A percentile compares a stretch with the other conserved stretches of the same genome.
Conservation (phyloP, 2,888 invertebrate genomes). For the Callosobruchus maculatus region DNA sequence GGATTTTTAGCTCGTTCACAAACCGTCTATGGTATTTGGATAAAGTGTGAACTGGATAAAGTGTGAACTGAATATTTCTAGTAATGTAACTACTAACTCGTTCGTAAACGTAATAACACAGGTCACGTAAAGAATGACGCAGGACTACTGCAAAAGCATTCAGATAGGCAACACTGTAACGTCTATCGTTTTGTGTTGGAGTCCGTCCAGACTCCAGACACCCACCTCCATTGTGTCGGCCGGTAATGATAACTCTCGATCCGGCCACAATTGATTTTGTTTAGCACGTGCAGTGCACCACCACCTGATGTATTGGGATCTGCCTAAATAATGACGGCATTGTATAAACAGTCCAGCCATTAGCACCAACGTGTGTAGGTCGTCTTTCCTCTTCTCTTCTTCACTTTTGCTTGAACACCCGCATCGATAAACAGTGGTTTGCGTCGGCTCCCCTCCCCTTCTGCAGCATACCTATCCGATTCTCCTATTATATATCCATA, state of each 20-base stretch:
- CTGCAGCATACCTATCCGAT: neutral
- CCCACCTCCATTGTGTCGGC: slow-evolving; percentile 42
- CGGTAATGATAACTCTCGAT: slow-evolving; percentile 27
- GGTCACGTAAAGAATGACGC: no score
- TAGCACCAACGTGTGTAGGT: neutral
- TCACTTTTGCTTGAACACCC: neutral
- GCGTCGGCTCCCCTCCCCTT: neutral
- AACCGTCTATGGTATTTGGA: no score
- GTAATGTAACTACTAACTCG: no score
- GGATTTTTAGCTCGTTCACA: no score
- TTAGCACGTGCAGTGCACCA: slow-evolving; percentile 42
- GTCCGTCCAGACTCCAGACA: slow-evolving; percentile 25
- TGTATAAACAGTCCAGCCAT: slow-evolving; percentile 31
- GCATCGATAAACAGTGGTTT: neutral
- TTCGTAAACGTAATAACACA: no score
- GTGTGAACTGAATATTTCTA: no score
- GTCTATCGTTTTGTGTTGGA: neutral
- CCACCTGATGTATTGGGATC: slow-evolving; percentile 43
- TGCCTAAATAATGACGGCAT: slow-evolving; percentile 45
- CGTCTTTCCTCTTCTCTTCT: neutral
- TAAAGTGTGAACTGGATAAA: no score
- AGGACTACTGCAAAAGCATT: no score
- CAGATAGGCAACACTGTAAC: no score
- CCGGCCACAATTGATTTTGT: slow-evolving; percentile 43
- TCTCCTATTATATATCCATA: neutral